These are phyloP conservation scores for Anas platyrhynchos DNA, from an alignment of 2,113 vertebrate genomes.

Conservation along the genomic window DNA sequence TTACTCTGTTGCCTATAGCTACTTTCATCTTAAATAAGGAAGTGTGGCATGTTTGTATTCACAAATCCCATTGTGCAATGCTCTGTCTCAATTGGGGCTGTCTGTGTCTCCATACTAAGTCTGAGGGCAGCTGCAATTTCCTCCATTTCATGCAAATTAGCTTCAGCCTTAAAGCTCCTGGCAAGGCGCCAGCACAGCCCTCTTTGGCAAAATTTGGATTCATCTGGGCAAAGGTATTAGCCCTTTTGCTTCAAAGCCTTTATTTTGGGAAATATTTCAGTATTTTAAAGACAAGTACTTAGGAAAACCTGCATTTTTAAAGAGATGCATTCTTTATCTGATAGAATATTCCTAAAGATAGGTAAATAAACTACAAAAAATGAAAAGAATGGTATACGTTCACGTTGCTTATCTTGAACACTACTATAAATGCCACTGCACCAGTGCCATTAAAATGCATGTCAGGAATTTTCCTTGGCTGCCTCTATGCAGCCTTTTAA, in stretches of 20 bases:
- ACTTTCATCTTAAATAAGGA: conserved; percentile 67
- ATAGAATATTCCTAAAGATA: neutral
- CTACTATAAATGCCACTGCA: conserved; percentile 32
- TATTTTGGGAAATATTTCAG: conserved; percentile 36
- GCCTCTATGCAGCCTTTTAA: conserved; percentile 29
- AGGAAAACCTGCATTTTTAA: neutral
- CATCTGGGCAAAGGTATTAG: conserved; percentile 37
- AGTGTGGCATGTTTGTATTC: conserved; percentile 59
- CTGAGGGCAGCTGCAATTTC: conserved; percentile 67
- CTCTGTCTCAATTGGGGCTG: conserved; percentile 47
- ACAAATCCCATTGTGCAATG: conserved; percentile 50
- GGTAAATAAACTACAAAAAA: neutral
- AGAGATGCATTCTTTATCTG: neutral
- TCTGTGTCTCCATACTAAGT: conserved; percentile 57
- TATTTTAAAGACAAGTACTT: conserved; percentile 30
- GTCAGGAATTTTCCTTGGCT: conserved; percentile 46
- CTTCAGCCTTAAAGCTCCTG: conserved; percentile 53
- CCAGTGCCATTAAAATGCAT: conserved; percentile 45
- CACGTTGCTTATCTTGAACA: neutral
- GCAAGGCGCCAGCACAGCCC: conserved; percentile 21
- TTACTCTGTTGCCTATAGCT: conserved; percentile 50
- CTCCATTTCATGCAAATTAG: conserved; percentile 73
- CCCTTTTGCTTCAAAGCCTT: conserved; percentile 13
- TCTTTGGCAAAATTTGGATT: conserved; percentile 62
- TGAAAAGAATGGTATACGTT: neutral